Evolutionary conservation across 2,113 vertebrate genomes (phyloP), one percentile per base, ranked within the genome.

Genomic region (Lampris incognitus): DNA sequence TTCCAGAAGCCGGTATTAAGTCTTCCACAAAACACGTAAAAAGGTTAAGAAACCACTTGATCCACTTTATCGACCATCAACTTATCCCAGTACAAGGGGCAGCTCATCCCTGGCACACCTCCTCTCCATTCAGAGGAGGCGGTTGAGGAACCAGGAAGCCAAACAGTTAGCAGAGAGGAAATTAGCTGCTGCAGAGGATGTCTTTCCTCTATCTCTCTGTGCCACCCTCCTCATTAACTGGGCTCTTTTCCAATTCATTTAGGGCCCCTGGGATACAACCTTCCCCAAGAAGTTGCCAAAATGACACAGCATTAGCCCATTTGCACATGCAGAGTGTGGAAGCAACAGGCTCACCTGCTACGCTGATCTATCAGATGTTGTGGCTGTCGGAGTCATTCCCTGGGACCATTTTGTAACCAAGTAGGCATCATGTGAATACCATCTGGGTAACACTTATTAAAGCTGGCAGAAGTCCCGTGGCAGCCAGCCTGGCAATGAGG

Each of bases 401-500:
- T 85, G 92, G 94, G 95, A 95, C 92, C 89, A 91, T 89, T 96
- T 94, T 94, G 94, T 95, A 96, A 97, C 95, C 95, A 95, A 97
- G 94, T 95, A 94, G 95, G 96, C 94, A 94, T 96, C 94, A 93
- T 95, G 94, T 89, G 93, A 96, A 94, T 94, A 95, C 96, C 96
- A 97, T 98, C 96, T 98, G 96, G 96, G 96, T 96, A 95, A 94
- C 95, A 96, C 96, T 97, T 97, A 97, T 95, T 96, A 96, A 97
- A 97, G 94, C 96, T 97, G 97, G 96, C 96, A 96, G 93, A 89
- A 90, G 94, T 95, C 96, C 96, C 92, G 93, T 94, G 94, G 95
- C 96, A 97, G 94, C 94, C 94, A 94, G 95, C 94, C 95, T 97
- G 95, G 96, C 95, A 95, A 94, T 93, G 94, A 95, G 94, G 94